These are phyloP conservation scores for zebrafish (Danio rerio) DNA, from an alignment of 2,113 vertebrate genomes.

Conservation along the genomic window GRCz12tu NC_133182.1:32679501-32680000, in stretches of 20 bases:
- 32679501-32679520: no score
- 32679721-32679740: slow-evolving; percentile 22
- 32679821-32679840: not conserved
- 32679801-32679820: not conserved
- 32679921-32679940: not conserved
- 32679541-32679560: not conserved
- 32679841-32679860: not conserved
- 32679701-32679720: slow-evolving; percentile 75
- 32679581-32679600: no score
- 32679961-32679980: not conserved
- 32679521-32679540: no score
- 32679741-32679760: no score
- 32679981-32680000: no score
- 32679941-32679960: not conserved
- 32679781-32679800: no score
- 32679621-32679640: slow-evolving; percentile 64
- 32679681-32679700: slow-evolving; percentile 72
- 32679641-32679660: slow-evolving; percentile 72
- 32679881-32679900: no score
- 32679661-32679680: slow-evolving; percentile 64
- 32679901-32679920: not conserved
- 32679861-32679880: not conserved
- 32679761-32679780: no score
- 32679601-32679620: not conserved
- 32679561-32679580: not conserved